These are phyloP conservation scores for Neodiprion fabricii DNA, from an alignment of 1,140 invertebrate genomes.

Conservation along the genomic window DNA sequence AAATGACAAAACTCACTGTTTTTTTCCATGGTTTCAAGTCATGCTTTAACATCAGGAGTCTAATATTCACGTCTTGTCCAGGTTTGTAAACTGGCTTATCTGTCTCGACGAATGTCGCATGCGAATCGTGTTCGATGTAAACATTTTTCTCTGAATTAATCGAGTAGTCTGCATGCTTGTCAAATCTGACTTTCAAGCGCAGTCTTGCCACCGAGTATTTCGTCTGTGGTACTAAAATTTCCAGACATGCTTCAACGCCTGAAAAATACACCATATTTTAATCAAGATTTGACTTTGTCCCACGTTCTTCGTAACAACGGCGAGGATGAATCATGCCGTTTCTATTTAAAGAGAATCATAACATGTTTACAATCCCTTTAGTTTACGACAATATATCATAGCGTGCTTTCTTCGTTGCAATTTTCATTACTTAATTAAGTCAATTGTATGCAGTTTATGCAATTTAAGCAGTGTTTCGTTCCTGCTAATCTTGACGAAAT, in stretches of 20 bases:
- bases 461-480: background rate
- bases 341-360: background rate
- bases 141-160: constrained; percentile 59
- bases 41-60: constrained; percentile 61
- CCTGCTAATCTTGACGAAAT: too few relatives aligned
- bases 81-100: constrained; percentile 72
- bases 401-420: background rate
- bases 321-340: background rate
- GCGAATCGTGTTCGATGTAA: constrained; percentile 56
- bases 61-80: constrained; percentile 65
- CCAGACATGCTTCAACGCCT: constrained; percentile 54
- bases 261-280: constrained; percentile 20
- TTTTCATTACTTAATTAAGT: background rate
- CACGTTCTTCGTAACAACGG: background rate
- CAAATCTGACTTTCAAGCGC: constrained; percentile 60
- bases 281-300: background rate
- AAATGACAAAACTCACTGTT: constrained; percentile 45
- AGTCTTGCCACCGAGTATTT: constrained; percentile 54
- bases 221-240: constrained; percentile 50
- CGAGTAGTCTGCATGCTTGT: constrained; percentile 60
- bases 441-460: background rate
- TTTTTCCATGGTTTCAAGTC: constrained; percentile 61
- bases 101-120: constrained; percentile 63
- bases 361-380: background rate
- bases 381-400: background rate